Evolutionary conservation across 2,113 vertebrate species (phyloP), one percentile per base, ranked within the genome.

Genomic region (Pipa parva): DNA sequence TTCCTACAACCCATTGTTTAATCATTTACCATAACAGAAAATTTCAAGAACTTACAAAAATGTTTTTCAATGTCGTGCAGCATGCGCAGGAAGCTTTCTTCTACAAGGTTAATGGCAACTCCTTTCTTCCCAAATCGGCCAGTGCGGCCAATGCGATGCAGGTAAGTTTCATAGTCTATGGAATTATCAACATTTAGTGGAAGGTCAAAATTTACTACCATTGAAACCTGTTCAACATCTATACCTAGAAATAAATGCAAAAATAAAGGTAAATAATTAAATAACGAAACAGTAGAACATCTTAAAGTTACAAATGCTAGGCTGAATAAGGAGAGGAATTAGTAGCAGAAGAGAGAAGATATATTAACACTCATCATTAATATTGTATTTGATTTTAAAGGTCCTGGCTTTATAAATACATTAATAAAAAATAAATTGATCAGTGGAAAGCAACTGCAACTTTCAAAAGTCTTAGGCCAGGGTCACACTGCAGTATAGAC

Each of bases 111-210:
- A 76, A 90, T 82, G 26, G 88, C 87, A 0, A 89, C 31, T 33
- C 88, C 86, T 1, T 65, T 81, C 28, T 88, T 88, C 31, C 88
- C 88, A 0, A 90, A 90, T 51, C 88, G 86, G 0, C 87, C 87
- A 0, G 87, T 74, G 0, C 87, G 62, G 9, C 88, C 87, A 0
- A 90, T 90, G 39, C 88, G 87, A 73, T 89, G 88, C 2, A 90
- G 81, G 66, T 90, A 90, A 1, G 85, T 87, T 74, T 90, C 85
- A 0, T 76, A 89, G 51, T 86, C 85, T 0, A 77, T 79, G 7
- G 70, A 1, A 0, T 31, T 10, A 0, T 36, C 1, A 36, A 20
- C 7, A 1, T 71, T 64, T 1, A 63, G 0, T 1, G 88, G 88
- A 0, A 90, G 75, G 21, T 72, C 79, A 5, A 90, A 90, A 65